These are phyloP conservation scores for Drosophila navojoa DNA, from an alignment of 1,140 invertebrate genomes.

Conservation along the genomic window DNA sequence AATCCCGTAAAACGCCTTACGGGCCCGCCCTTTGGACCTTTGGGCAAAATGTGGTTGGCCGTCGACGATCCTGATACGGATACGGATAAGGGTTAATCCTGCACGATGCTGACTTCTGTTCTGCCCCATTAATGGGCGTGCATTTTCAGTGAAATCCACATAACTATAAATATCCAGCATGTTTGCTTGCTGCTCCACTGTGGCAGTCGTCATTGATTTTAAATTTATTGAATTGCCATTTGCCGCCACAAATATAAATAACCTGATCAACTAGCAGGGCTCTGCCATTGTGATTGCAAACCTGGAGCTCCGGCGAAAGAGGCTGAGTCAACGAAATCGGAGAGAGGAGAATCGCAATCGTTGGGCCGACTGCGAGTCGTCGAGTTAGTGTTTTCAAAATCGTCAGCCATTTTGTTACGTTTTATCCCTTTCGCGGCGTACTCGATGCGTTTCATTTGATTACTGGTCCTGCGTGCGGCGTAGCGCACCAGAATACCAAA, in stretches of 20 bases:
- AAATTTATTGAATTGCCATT: conserved; percentile 56
- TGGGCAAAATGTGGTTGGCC: not conserved
- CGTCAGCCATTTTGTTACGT: conserved; percentile 63
- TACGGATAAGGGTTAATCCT: not conserved
- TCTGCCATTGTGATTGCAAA: conserved; percentile 4
- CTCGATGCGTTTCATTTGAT: conserved; percentile 80
- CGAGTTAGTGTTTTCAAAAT: conserved; percentile 61
- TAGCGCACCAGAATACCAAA: conserved; percentile 28
- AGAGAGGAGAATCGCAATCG: conserved; percentile 8
- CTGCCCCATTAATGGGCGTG: conserved; percentile 58
- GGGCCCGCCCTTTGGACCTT: not conserved
- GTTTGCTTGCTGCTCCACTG: conserved; percentile 27
- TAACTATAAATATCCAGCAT: not conserved
- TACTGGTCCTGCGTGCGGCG: conserved; percentile 70
- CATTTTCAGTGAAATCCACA: conserved; percentile 36
- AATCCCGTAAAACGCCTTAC: not conserved
- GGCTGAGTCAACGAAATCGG: conserved; percentile 63
- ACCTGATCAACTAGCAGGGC: conserved; percentile 42
- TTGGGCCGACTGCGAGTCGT: conserved; percentile 18
- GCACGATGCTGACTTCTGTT: conserved; percentile 34
- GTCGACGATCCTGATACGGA: not conserved
- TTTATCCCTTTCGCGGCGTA: conserved; percentile 76
- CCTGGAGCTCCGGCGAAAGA: conserved; percentile 17
- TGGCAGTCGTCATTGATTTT: conserved; percentile 50
- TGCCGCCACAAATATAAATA: conserved; percentile 44